Evolutionary conservation across 1,140 invertebrate genomes (phyloP).

Genomic region (Hetaerina americana): DNA sequence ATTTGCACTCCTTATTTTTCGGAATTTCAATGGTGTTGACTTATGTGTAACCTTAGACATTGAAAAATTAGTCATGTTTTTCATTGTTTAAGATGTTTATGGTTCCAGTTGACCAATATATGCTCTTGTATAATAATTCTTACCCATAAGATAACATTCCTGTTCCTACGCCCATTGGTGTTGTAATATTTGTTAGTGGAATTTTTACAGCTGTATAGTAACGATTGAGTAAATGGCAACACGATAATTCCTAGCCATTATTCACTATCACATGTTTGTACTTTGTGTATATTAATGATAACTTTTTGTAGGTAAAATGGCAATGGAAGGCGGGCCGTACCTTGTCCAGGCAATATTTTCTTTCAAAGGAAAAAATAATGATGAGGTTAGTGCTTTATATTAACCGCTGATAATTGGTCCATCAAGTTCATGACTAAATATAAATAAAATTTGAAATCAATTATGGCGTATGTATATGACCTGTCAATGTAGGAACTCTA

Average conservation of each 20-base stretch:
- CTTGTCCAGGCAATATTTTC: constrained; percentile 80
- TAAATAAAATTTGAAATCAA: no score
- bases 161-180: not conserved
- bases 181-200: not conserved
- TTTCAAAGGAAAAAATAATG: constrained; percentile 92
- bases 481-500: not conserved
- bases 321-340: constrained; percentile 10
- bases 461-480: no score
- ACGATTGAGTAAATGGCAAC: not conserved
- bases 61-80: not conserved
- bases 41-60: not conserved
- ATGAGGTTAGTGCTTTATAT: constrained; percentile 54
- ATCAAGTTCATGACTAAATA: not conserved
- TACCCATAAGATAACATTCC: not conserved
- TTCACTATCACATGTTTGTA: not conserved
- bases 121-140: not conserved
- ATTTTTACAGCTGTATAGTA: not conserved
- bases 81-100: not conserved
- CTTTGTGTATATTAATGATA: not conserved
- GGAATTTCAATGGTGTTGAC: not conserved
- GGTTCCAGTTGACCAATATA: not conserved
- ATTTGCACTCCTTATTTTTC: not conserved
- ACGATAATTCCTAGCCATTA: not conserved
- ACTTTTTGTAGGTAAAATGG: not conserved
- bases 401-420: not conserved